Evolutionary conservation across 2,888 invertebrate species (phyloP).

Genomic region (Agrochola lychnidis): DNA sequence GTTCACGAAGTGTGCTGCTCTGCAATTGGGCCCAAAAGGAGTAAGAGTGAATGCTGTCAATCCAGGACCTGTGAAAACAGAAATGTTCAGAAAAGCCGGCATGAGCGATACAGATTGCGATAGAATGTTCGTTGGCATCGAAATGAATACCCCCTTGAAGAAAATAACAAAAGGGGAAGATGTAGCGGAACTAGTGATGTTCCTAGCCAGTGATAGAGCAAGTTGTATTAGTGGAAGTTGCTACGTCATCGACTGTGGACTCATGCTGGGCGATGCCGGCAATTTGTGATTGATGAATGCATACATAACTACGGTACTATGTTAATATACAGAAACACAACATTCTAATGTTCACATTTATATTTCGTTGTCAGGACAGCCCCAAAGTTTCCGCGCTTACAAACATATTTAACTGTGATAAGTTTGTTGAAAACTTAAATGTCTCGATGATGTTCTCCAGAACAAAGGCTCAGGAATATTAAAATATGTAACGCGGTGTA

Average conservation of each 20-base stretch:
- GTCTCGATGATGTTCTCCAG: constrained; percentile 71
- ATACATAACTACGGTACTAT: constrained; percentile 54
- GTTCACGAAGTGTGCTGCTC: constrained; percentile 82
- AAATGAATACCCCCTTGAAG: constrained; percentile 73
- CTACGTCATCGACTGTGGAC: constrained; percentile 80
- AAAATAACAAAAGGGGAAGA: constrained; percentile 77
- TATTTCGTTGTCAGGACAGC: constrained; percentile 55
- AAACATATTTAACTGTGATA: constrained; percentile 75
- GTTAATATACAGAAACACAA: constrained; percentile 37
- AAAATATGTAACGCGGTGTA: constrained; percentile 80
- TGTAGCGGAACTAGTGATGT: constrained; percentile 79
- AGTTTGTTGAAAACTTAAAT: constrained; percentile 78
- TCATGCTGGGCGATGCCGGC: constrained; percentile 74
- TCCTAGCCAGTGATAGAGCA: constrained; percentile 81
- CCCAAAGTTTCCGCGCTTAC: constrained; percentile 63
- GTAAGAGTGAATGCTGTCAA: constrained; percentile 83
- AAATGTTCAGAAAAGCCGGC: constrained; percentile 78
- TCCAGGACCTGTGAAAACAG: constrained; percentile 82
- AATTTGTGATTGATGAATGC: constrained; percentile 68
- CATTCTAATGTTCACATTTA: constrained; percentile 22
- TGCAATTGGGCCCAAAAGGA: constrained; percentile 77
- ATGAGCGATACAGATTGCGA: constrained; percentile 73
- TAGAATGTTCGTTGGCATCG: constrained; percentile 72
- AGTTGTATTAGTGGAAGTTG: constrained; percentile 79
- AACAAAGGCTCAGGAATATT: constrained; percentile 82